These are phyloP conservation scores for Corvus hawaiiensis DNA, from an alignment of 2,113 vertebrate genomes.

Conservation along the genomic window DNA sequence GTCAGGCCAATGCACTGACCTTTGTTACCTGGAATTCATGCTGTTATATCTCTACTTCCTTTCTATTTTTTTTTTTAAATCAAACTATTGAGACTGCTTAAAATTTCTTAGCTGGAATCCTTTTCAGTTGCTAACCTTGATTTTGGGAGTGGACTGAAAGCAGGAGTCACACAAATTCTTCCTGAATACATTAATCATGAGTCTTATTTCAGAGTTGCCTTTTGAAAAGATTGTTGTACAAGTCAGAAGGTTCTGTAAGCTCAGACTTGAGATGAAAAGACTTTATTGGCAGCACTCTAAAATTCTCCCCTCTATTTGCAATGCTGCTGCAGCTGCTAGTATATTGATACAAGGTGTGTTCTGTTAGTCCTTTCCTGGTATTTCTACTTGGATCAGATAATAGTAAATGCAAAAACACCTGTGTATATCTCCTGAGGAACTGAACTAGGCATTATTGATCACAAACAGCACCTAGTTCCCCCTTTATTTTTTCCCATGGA, in stretches of 20 bases:
- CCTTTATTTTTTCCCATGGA: rapidly evolving
- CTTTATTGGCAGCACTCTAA: background rate
- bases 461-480: background rate
- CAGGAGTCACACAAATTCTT: background rate
- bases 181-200: background rate
- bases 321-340: background rate
- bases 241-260: background rate
- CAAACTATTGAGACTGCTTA: background rate
- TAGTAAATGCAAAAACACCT: background rate
- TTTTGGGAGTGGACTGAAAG: background rate
- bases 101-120: background rate
- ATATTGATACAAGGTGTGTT: background rate
- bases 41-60: background rate
- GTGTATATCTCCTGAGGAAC: background rate
- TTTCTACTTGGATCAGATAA: background rate
- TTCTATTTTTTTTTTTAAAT: background rate
- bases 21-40: background rate
- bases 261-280: background rate
- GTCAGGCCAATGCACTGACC: background rate
- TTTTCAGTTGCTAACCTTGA: background rate
- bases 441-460: background rate
- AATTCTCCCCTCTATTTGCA: background rate
- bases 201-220: background rate
- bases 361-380: background rate
- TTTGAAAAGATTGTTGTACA: background rate